Evolutionary conservation across 2,113 vertebrate genomes (phyloP).

Genomic region (Procapra przewalskii): DNA sequence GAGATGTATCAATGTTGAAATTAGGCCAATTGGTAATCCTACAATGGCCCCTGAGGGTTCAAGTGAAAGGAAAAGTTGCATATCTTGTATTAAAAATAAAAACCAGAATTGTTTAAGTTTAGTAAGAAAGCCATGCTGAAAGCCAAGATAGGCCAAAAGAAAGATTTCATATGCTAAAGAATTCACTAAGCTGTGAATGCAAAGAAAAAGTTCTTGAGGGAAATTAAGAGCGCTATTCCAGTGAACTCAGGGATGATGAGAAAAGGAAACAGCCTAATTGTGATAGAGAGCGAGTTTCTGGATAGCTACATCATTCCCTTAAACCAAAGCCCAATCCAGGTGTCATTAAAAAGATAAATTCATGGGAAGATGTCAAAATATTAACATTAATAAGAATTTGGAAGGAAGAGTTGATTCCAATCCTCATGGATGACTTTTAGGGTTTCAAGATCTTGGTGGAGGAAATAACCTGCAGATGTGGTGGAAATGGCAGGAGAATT

Average conservation of each 20-base stretch:
- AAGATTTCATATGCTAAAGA: background rate
- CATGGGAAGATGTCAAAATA: background rate
- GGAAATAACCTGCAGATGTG: background rate
- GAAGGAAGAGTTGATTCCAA: background rate
- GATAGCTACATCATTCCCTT: background rate
- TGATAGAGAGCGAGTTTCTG: background rate
- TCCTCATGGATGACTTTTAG: background rate
- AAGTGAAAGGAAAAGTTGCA: background rate
- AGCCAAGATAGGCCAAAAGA: background rate
- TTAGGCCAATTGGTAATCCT: background rate
- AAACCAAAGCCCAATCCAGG: background rate
- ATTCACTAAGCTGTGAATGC: background rate
- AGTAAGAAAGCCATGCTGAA: background rate
- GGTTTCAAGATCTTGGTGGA: background rate
- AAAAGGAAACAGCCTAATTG: background rate
- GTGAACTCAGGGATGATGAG: fast-evolving
- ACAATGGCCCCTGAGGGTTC: background rate
- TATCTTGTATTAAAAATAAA: background rate
- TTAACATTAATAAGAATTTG: background rate
- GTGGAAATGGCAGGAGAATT: background rate
- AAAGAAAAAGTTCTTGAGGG: background rate
- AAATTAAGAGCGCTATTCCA: background rate
- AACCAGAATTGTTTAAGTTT: background rate
- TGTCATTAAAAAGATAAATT: background rate
- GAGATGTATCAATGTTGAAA: background rate